Conservation (phyloP, 1,140 invertebrate species). For the Octopus sinensis region DNA sequence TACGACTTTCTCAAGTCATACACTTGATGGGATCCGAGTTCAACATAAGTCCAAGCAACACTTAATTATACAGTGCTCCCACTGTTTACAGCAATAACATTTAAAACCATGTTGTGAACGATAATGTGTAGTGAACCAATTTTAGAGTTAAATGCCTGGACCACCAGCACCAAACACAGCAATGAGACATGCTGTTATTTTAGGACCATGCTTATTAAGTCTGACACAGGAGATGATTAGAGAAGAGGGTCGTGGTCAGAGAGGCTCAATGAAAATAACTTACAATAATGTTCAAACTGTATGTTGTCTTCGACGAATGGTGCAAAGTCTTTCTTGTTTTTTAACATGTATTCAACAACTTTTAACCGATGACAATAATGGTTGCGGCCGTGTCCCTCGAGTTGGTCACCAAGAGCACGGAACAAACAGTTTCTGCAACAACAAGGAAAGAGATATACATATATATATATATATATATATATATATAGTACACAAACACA, state of each 20-base stretch:
- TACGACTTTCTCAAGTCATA: too few species aligned
- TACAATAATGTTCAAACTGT: conserved; percentile 61
- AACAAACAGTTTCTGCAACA: conserved; percentile 61
- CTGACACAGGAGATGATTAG: too few species aligned
- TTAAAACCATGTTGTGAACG: too few species aligned
- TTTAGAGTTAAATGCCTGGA: not conserved
- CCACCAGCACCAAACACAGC: too few species aligned
- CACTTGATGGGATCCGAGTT: too few species aligned
- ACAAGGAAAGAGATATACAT: not conserved
- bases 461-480: not conserved
- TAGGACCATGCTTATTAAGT: too few species aligned
- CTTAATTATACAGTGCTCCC: too few species aligned
- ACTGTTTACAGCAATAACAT: too few species aligned
- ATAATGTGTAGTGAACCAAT: too few species aligned
- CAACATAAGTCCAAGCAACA: too few species aligned
- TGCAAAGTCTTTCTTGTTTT: conserved; percentile 60
- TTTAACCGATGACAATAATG: conserved; percentile 59
- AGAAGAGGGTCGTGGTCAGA: too few species aligned
- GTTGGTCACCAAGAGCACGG: conserved; percentile 61
- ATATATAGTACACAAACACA: not conserved
- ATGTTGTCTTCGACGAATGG: conserved; percentile 63
- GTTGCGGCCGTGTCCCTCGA: conserved; percentile 59
- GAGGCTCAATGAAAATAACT: conserved; percentile 17
- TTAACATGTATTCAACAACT: conserved; percentile 59
- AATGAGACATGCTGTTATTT: too few species aligned